Percentiles rank a stretch among this genome's conserved stretches.
phyloP scores from a whole-genome alignment of 2,888 invertebrate species.

The Cristatella mucedo region DNA sequence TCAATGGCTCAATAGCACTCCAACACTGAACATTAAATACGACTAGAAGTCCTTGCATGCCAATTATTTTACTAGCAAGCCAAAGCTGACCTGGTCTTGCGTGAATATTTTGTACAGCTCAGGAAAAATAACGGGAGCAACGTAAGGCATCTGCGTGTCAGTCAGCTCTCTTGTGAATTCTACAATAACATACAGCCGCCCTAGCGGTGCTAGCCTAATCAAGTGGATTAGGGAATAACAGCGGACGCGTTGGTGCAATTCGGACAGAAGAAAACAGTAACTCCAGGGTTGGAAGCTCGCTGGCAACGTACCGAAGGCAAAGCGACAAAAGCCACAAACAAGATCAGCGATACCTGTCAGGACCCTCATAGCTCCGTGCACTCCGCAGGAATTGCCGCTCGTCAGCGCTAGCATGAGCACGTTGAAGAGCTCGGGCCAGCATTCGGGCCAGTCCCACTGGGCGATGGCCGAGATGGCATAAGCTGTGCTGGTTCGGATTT shows the following conservation, averaged over 20 bases:
- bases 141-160: slow-evolving; percentile 49
- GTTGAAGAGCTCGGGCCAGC: slow-evolving; percentile 54
- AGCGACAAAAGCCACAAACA: too few species aligned
- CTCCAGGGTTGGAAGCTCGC: too few species aligned
- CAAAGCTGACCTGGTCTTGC: slow-evolving; percentile 45
- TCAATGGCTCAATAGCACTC: too few species aligned
- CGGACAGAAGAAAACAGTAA: too few species aligned
- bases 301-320: too few species aligned
- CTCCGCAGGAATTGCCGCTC: slow-evolving; percentile 42
- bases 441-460: slow-evolving; percentile 55
- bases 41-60: too few species aligned
- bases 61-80: too few species aligned
- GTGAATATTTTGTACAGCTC: slow-evolving; percentile 54
- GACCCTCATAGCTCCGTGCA: slow-evolving; percentile 57
- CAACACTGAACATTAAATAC: too few species aligned
- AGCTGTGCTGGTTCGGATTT: slow-evolving; percentile 51
- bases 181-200: slow-evolving; percentile 16
- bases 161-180: slow-evolving; percentile 53
- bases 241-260: too few species aligned
- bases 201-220: too few species aligned
- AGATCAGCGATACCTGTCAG: slow-evolving; percentile 43
- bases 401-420: slow-evolving; percentile 50
- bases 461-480: slow-evolving; percentile 56
- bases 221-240: too few species aligned
- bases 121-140: slow-evolving; percentile 52